Percentiles rank a stretch among this genome's conserved stretches.
These are phyloP conservation scores for Epirrhoe alternata DNA, from an alignment of 2,888 invertebrate species.

Conservation along the genomic window DNA sequence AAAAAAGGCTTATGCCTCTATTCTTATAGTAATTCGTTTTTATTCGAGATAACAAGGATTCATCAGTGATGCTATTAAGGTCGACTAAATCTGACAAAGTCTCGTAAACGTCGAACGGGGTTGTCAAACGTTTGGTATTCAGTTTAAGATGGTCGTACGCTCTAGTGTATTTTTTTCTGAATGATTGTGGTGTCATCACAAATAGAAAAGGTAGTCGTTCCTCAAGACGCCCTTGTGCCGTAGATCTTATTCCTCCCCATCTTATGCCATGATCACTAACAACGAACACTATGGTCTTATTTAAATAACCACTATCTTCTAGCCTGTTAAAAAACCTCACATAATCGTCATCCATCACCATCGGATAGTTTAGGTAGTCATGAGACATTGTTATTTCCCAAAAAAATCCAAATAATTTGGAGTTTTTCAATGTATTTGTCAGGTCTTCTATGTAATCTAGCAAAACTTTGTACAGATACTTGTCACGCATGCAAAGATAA, in stretches of 20 bases:
- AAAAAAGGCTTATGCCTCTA: conserved; percentile 91
- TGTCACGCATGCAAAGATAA: conserved; percentile 88
- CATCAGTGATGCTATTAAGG: conserved; percentile 71
- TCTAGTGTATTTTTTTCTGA: conserved; percentile 85
- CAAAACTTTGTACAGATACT: conserved; percentile 88
- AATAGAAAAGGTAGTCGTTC: conserved; percentile 94
- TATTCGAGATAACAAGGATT: conserved; percentile 65
- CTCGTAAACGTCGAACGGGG: conserved; percentile 92
- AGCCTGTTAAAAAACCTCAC: conserved; percentile 84
- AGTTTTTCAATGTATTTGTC: conserved; percentile 82
- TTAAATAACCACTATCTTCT: conserved; percentile 80
- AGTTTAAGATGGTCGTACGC: conserved; percentile 87
- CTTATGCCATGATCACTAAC: conserved; percentile 96
- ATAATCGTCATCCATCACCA: conserved; percentile 89
- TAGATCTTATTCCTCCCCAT: conserved; percentile 92
- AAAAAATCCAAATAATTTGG: conserved; percentile 91
- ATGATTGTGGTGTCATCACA: conserved; percentile 89
- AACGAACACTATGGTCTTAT: conserved; percentile 88
- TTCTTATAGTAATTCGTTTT: conserved; percentile 63
- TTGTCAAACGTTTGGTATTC: conserved; percentile 90
- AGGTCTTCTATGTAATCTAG: conserved; percentile 89
- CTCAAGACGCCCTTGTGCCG: conserved; percentile 94
- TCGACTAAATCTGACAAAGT: conserved; percentile 89
- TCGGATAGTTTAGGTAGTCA: conserved; percentile 92
- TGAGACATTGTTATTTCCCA: conserved; percentile 94